Evolutionary conservation across 2,888 invertebrate genomes (phyloP), one percentile per base, ranked within the genome.

Genomic region (Sesamia inferens): DNA sequence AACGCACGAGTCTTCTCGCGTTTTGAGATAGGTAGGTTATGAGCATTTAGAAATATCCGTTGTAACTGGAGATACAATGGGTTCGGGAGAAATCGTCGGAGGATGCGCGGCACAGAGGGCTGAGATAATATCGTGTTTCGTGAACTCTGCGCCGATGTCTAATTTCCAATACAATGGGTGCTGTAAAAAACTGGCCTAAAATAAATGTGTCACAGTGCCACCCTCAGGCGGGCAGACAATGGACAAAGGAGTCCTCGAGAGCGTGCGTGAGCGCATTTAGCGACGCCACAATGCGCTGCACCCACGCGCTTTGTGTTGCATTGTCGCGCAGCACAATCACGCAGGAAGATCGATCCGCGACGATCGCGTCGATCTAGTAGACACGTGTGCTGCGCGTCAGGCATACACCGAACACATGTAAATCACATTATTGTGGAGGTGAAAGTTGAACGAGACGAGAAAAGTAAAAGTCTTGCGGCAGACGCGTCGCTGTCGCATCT

Each of bases 181-280:
- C 90, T 84, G 92, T 94, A 94, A 95, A 96, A 95, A 95, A 95
- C 92, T 93, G 90, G 93, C 93, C 93, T 91, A 93, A 94, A 95
- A 95, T 95, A 95, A 95, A 95, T 95, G 95, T 96, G 96, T 96
- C 96, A 94, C 94, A 95, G 95, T 92, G 95, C 95, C 95, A 96
- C 96, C 96, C 95, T 93, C 93, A 74, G 88, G 88, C 89, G 85
- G 88, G 89, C 93, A 93, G 89, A 96, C 95, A 95, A 96, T 95
- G 95, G 91, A 94, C 95, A 94, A 94, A 95, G 93, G 92, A 90
- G 89, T 88, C 92, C 90, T 91, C 89, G 84, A 86, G 86, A 85
- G 88, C 90, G 83, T 85, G 88, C 90, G 90, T 84, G 87, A 87
- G 90, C 90, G 91, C 92, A 90, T 92, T 92, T 90, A 88, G 90